Evolutionary conservation across 2,797 vertebrate genomes (phyloP).

Genomic region (Neopelma chrysocephalum): DNA sequence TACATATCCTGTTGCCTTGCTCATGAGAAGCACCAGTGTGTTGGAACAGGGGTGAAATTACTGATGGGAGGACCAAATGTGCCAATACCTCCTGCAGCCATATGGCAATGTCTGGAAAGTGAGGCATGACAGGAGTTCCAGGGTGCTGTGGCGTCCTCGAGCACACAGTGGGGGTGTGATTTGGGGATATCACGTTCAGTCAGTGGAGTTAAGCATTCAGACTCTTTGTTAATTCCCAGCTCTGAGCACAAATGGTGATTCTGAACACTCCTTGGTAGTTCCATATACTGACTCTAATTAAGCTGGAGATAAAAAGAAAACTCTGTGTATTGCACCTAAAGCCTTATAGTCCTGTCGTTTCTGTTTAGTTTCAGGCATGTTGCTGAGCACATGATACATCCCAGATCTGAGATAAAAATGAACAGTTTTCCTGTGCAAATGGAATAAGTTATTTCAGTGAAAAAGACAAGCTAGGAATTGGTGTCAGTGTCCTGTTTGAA

Average conservation of each 20-base stretch:
- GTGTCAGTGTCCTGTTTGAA: neutral
- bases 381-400: neutral
- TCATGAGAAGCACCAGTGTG: neutral
- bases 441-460: neutral
- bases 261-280: neutral
- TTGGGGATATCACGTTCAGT: rapidly evolving
- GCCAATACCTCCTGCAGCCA: neutral
- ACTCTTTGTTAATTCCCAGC: neutral
- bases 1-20: neutral
- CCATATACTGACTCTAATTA: neutral
- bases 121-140: rapidly evolving
- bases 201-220: neutral
- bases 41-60: neutral
- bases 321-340: neutral
- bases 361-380: neutral
- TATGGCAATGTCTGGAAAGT: neutral
- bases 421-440: neutral
- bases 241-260: neutral
- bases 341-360: neutral
- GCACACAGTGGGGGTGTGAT: neutral
- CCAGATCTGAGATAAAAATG: neutral
- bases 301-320: neutral
- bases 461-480: neutral
- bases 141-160: rapidly evolving
- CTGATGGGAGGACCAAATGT: neutral